phyloP scores from a whole-genome alignment of 2,797 vertebrate genomes.

The Bradypodion pumilum region DNA sequence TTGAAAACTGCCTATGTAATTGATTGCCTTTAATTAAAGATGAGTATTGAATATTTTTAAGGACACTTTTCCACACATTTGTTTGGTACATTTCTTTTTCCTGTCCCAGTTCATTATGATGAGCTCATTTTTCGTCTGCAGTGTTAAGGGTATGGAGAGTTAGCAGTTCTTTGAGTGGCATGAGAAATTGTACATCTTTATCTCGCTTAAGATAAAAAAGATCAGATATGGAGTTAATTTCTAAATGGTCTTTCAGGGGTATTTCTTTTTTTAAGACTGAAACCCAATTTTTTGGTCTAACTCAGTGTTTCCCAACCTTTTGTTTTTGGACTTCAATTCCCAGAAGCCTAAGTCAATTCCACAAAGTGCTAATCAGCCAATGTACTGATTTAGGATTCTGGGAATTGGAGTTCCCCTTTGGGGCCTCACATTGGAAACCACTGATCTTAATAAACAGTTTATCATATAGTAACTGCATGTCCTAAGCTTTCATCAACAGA shows the following conservation, averaged over 20 bases:
- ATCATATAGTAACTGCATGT: too few relatives aligned
- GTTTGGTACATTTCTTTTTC: neutral
- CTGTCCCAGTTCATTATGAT: neutral
- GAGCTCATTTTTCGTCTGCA: slow-evolving; percentile 8
- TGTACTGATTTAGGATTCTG: too few relatives aligned
- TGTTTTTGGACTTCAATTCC: too few relatives aligned
- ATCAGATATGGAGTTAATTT: neutral
- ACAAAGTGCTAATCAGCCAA: too few relatives aligned
- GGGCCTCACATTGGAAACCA: too few relatives aligned
- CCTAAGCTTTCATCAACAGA: too few relatives aligned
- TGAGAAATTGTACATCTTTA: slow-evolving; percentile 1
- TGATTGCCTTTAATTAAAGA: slow-evolving; percentile 33
- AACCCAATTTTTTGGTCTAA: too few relatives aligned
- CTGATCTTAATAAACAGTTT: too few relatives aligned
- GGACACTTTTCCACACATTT: neutral
- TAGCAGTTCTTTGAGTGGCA: slow-evolving; percentile 12
- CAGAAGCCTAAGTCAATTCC: too few relatives aligned
- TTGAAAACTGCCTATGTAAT: neutral
- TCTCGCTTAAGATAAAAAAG: neutral
- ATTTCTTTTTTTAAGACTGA: neutral
- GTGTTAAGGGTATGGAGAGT: neutral
- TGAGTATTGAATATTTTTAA: slow-evolving; percentile 1
- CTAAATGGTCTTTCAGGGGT: neutral
- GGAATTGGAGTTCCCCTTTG: too few relatives aligned
- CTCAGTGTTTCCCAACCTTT: too few relatives aligned